Percentiles rank a stretch among this genome's conserved stretches.
These are phyloP conservation scores for Ganaspis brasiliensis DNA, from an alignment of 2,888 invertebrate genomes.

Conservation along the genomic window DNA sequence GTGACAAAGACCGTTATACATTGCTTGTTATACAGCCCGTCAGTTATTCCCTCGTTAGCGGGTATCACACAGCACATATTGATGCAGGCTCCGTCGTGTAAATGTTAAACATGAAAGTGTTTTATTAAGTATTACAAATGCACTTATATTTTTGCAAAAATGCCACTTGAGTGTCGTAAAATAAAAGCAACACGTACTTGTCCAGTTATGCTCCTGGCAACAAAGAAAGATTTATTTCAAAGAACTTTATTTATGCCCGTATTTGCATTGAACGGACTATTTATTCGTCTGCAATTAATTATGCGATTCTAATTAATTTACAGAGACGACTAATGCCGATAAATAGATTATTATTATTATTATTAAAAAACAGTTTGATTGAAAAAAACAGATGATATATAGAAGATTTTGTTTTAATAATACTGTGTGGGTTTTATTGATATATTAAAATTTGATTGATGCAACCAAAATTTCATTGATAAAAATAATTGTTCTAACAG, in stretches of 20 bases:
- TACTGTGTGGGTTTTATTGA: too few relatives aligned
- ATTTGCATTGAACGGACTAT: conserved; percentile 18
- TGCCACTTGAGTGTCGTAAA: background rate
- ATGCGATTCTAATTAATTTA: background rate
- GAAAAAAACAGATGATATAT: too few relatives aligned
- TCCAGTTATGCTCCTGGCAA: conserved; percentile 20
- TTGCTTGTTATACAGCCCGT: conserved; percentile 22
- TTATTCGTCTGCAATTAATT: background rate
- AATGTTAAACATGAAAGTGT: conserved; percentile 34
- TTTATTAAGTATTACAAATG: conserved; percentile 41
- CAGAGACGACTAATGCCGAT: too few relatives aligned
- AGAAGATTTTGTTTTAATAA: too few relatives aligned
- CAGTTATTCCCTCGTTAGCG: conserved; percentile 27
- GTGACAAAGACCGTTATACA: conserved; percentile 35
- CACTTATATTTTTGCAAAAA: conserved; percentile 18
- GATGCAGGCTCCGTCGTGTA: conserved; percentile 3
- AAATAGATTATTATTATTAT: too few relatives aligned
- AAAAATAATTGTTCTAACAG: too few relatives aligned
- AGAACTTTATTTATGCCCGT: conserved; percentile 25
- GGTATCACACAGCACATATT: conserved; percentile 15
- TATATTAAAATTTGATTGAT: too few relatives aligned
- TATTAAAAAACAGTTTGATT: too few relatives aligned
- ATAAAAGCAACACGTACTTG: background rate
- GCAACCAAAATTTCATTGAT: too few relatives aligned
- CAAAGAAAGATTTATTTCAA: conserved; percentile 34